Evolutionary conservation across 2,797 vertebrate genomes (phyloP).

Genomic region (Catharus ustulatus): DNA sequence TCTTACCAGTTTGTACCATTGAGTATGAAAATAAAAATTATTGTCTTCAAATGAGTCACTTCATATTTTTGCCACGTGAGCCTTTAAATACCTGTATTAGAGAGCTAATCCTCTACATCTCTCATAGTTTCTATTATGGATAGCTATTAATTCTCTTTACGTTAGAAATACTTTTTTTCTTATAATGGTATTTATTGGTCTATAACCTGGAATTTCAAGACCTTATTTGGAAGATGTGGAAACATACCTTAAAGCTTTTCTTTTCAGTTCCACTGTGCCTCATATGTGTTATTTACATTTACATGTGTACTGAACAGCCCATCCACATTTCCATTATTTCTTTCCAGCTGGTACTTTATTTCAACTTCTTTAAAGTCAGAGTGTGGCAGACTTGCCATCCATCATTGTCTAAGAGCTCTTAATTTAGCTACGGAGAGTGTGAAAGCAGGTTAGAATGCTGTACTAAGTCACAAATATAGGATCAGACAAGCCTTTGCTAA

Average conservation of each 20-base stretch:
- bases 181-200: not conserved
- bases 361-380: conserved; percentile 49
- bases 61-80: not conserved
- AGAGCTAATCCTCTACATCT: not conserved
- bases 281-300: not conserved
- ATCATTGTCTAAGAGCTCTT: conserved; percentile 28
- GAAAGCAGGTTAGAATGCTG: not conserved
- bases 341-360: conserved; percentile 42
- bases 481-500: conserved; percentile 48
- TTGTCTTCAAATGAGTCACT: not conserved
- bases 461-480: conserved; percentile 34
- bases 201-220: not conserved
- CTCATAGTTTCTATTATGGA: not conserved
- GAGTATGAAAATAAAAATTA: not conserved
- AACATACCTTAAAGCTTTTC: not conserved
- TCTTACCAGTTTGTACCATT: not conserved
- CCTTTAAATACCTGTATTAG: not conserved
- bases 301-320: not conserved
- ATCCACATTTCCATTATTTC: conserved; percentile 34
- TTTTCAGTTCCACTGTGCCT: not conserved
- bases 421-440: not conserved
- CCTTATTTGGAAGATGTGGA: not conserved
- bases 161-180: not conserved
- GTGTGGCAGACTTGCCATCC: conserved; percentile 13
- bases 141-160: not conserved